A percentile compares a stretch with the other conserved stretches of the same genome.
These are phyloP conservation scores for Pterois miles DNA, from an alignment of 2,797 vertebrate species.

Conservation along the genomic window DNA sequence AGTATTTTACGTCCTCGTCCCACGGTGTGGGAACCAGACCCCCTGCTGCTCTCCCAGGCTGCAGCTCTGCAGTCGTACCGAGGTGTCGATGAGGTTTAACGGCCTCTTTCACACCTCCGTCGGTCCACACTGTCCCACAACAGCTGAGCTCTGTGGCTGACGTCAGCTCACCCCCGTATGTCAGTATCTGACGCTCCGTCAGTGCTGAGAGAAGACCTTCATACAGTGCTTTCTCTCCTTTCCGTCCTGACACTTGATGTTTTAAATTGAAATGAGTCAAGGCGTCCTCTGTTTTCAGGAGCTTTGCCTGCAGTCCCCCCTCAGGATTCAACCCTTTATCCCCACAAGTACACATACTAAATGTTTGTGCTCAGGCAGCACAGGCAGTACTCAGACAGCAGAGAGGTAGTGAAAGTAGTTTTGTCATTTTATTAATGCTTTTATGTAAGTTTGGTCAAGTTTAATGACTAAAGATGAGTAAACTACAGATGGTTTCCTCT, in stretches of 20 bases:
- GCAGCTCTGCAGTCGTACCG: background rate
- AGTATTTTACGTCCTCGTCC: too few species aligned
- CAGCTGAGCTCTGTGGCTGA: constrained; percentile 3
- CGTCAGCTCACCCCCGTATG: background rate
- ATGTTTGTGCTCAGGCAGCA: background rate
- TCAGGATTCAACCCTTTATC: too few species aligned
- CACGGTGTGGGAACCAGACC: constrained; percentile 7
- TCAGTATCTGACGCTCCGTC: background rate
- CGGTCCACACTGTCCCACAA: background rate
- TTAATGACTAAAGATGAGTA: background rate
- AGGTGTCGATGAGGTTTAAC: constrained; percentile 39
- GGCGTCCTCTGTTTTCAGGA: background rate
- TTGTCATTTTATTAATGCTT: background rate
- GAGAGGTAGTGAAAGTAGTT: background rate
- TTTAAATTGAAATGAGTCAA: background rate
- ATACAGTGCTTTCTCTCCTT: background rate
- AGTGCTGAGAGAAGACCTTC: background rate
- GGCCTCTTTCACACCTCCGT: constrained; percentile 1
- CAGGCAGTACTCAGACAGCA: background rate
- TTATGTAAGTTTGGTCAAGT: background rate
- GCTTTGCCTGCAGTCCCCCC: too few species aligned
- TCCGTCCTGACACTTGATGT: background rate
- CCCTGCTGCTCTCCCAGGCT: background rate
- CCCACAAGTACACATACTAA: too few species aligned
- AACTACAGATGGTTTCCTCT: background rate